Conservation (phyloP, 2,113 vertebrate species). For the Ochotona curzoniae region DNA sequence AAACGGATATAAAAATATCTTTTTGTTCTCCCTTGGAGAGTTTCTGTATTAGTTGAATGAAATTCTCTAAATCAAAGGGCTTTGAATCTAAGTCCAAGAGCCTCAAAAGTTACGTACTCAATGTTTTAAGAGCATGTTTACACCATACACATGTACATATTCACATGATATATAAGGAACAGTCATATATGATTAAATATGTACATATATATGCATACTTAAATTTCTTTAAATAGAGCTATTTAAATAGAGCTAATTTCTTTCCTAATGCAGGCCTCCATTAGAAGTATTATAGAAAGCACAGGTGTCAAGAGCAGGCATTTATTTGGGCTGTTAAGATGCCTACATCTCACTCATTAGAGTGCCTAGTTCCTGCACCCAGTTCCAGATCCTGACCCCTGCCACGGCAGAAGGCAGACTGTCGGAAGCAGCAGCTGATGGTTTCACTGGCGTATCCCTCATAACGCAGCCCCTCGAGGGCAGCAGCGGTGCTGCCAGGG, state of each 20-base stretch:
- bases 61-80: neutral
- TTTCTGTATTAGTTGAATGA: neutral
- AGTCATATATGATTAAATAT: neutral
- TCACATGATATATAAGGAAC: neutral
- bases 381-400: no score
- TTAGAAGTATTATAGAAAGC: constrained; percentile 17
- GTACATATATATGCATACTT: neutral
- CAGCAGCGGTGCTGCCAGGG: no score
- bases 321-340: no score
- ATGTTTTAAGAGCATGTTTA: fast-evolving
- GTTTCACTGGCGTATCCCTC: no score
- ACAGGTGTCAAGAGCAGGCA: neutral
- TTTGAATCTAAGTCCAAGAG: neutral
- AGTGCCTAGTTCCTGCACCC: no score
- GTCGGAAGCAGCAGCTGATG: no score
- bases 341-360: no score
- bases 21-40: neutral
- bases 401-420: no score
- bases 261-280: constrained; percentile 3
- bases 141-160: neutral
- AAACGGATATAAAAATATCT: neutral
- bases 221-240: neutral
- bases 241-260: neutral
- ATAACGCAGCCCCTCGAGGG: no score
- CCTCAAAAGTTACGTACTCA: neutral